Base-by-base conservation (phyloP, 2,888 invertebrate genomes). In the Drosophila paramelanica region DNA sequence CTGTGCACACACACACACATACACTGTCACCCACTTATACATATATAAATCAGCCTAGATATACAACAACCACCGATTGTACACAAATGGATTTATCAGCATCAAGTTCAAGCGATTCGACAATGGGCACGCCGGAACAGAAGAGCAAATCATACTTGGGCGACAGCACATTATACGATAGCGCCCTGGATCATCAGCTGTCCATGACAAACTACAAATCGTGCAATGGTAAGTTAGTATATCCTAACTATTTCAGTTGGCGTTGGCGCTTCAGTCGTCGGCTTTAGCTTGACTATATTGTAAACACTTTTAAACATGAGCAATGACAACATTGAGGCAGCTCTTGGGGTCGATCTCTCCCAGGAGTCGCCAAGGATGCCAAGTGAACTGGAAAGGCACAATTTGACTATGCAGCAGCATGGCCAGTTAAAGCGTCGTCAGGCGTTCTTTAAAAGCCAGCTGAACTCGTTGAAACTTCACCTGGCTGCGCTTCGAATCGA, bases 101-200 rank as follows among this genome's bases (percentile, higher is more conserved):
- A 53, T 78, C 87, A 47, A 62, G 73, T 50, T 69, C 79, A 27
- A 73, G 67, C 68, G 65, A 77, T 65, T 72, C 88, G 33, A 59
- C 60, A 68, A 67, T 59, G 50, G 67, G 45, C 58, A 78, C 77
- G 46, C 62, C 73, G 31, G 77, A 78, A 46, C 65, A 73, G 7
- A 68, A 70, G 13, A 69, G 38, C 49, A 87, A 57, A 66, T 71
- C 71, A 5, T 67, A 57, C 13, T 67, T 78, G 11, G 68, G 49
- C 67, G 88, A 84, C 45, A 80, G 70, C 55, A 92, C 89, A 38
- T 69, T 91, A 8, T 92, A 92, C 67, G 89, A 89, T 45, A 92
- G 91, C 58, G 91, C 92, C 25, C 67, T 91, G 62, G 92, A 92
- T 39, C 89, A 90, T 49, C 84, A 78, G 80, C 31, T 88, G 20